A percentile compares a stretch with the other conserved stretches of the same genome.
Evolutionary conservation across 2,113 vertebrate species (phyloP).

Genomic region (Sturnus vulgaris): DNA sequence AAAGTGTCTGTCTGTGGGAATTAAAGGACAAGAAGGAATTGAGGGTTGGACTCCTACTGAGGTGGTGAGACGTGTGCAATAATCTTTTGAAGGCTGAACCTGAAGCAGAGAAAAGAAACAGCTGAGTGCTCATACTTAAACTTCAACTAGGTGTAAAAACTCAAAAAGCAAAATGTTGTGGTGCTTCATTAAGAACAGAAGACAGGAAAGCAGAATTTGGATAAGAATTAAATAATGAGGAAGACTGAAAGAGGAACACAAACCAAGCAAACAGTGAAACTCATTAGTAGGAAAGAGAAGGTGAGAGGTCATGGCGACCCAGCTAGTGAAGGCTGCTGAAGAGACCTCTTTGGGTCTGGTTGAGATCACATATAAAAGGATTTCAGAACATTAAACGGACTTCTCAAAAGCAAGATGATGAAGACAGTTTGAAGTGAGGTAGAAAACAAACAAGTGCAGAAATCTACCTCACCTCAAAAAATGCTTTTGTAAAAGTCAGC

Average conservation of each 20-base stretch:
- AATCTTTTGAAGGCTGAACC: neutral
- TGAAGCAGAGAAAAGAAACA: neutral
- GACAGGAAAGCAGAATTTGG: neutral
- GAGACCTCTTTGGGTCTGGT: neutral
- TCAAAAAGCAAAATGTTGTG: neutral
- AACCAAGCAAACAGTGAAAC: neutral
- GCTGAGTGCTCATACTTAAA: neutral
- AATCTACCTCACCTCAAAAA: neutral
- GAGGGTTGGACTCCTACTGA: neutral
- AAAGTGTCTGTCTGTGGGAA: neutral
- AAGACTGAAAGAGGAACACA: neutral
- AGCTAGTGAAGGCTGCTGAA: neutral
- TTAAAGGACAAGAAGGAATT: neutral
- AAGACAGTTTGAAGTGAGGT: neutral
- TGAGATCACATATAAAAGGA: neutral
- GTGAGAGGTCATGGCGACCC: neutral
- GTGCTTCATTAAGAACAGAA: neutral
- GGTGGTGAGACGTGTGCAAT: neutral
- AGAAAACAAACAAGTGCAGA: neutral
- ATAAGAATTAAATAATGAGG: neutral
- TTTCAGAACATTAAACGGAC: neutral
- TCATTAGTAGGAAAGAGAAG: neutral
- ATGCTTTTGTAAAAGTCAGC: neutral
- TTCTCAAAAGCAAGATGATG: neutral
- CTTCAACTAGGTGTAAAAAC: neutral